Evolutionary conservation across 2,888 invertebrate genomes (phyloP).

Genomic region (Trichopoda pennipes): DNA sequence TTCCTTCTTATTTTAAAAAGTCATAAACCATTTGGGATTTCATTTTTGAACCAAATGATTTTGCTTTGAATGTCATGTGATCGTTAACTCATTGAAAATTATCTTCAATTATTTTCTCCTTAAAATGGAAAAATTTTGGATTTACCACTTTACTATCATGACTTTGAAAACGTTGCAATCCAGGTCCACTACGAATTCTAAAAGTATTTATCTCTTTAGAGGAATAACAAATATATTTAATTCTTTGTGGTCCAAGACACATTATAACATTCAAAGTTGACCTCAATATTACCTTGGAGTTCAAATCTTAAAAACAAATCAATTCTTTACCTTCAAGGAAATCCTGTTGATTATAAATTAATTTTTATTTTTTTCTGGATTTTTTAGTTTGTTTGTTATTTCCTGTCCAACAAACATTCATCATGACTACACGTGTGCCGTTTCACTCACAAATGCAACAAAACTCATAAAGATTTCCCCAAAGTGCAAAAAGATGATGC

Average conservation of each 20-base stretch:
- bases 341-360: conserved; percentile 63
- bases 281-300: conserved; percentile 48
- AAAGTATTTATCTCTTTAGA: not conserved
- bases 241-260: not conserved
- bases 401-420: conserved; percentile 67
- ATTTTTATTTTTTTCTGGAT: conserved; percentile 25
- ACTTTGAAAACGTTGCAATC: no score
- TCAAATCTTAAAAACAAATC: conserved; percentile 52
- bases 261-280: conserved; percentile 27
- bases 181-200: no score
- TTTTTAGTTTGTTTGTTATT: conserved; percentile 52
- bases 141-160: no score
- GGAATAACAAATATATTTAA: not conserved
- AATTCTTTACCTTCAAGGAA: conserved; percentile 60
- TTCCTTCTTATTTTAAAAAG: no score
- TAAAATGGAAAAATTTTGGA: no score
- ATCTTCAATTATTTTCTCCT: no score
- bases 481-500: conserved; percentile 34
- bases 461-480: conserved; percentile 52
- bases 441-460: conserved; percentile 50
- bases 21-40: no score
- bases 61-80: no score
- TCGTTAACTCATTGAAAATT: no score
- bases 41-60: no score
- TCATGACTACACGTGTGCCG: conserved; percentile 65